phyloP scores from a whole-genome alignment of 2,797 vertebrate genomes.

The Myotis planiceps region DNA sequence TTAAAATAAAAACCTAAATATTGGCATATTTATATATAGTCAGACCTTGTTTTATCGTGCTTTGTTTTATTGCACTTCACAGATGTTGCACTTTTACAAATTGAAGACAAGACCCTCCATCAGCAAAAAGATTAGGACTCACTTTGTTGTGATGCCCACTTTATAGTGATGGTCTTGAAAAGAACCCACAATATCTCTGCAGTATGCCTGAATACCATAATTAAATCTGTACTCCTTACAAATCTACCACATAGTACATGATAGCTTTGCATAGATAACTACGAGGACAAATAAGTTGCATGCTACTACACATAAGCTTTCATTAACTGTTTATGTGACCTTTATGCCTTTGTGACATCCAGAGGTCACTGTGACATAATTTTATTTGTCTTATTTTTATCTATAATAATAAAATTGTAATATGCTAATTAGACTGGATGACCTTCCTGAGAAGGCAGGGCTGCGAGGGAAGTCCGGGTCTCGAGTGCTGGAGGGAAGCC shows the following conservation, averaged over 20 bases:
- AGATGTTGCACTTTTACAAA: background rate
- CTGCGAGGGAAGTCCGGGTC: too few relatives aligned
- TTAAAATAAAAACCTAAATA: background rate
- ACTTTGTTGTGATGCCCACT: background rate
- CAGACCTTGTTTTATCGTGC: background rate
- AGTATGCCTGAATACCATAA: background rate
- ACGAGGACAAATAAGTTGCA: background rate
- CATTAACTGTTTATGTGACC: background rate
- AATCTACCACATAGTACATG: background rate
- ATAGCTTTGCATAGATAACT: background rate
- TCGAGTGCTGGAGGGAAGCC: too few relatives aligned
- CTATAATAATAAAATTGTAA: too few relatives aligned
- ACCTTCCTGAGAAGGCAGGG: too few relatives aligned
- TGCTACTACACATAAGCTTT: background rate
- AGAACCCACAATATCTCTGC: background rate
- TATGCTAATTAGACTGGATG: rapidly evolving
- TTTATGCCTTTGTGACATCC: background rate
- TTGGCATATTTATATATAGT: background rate
- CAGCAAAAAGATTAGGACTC: background rate
- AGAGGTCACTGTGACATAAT: background rate
- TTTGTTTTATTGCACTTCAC: background rate
- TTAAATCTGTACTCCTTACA: background rate
- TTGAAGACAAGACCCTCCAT: background rate
- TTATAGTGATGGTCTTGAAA: background rate
- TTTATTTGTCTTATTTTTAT: background rate